phyloP scores from a whole-genome alignment of 2,888 invertebrate species.

The Drosophila paucipuncta region DNA sequence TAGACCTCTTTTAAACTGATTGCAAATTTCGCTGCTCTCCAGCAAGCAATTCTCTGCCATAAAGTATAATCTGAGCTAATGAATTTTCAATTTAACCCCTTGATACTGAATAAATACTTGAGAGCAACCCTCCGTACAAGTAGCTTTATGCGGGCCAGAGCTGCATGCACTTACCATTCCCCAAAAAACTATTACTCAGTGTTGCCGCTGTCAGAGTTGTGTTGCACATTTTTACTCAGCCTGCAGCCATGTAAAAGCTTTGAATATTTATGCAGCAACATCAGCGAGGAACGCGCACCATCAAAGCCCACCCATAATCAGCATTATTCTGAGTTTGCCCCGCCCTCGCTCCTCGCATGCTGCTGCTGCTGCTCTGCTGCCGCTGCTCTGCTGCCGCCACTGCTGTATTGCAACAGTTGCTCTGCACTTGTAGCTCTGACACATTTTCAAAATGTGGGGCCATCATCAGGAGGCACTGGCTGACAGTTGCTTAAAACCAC shows the following conservation, averaged over 20 bases:
- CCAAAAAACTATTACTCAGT: slow-evolving; percentile 11
- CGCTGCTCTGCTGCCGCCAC: slow-evolving; percentile 9
- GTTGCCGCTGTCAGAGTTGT: slow-evolving; percentile 30
- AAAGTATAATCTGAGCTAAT: slow-evolving; percentile 25
- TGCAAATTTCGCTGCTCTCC: not conserved
- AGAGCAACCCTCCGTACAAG: slow-evolving; percentile 50
- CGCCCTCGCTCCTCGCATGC: slow-evolving; percentile 19
- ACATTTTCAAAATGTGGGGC: slow-evolving; percentile 79
- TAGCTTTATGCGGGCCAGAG: slow-evolving; percentile 51
- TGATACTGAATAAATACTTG: slow-evolving; percentile 37
- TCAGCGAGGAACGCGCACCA: slow-evolving; percentile 29
- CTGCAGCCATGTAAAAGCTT: slow-evolving; percentile 79
- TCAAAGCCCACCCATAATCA: slow-evolving; percentile 55
- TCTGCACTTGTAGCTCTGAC: slow-evolving; percentile 80
- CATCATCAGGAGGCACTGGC: slow-evolving; percentile 70
- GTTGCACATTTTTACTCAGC: slow-evolving; percentile 80
- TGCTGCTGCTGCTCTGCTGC: not conserved
- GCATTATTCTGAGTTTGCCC: slow-evolving; percentile 43
- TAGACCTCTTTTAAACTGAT: not conserved
- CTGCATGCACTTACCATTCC: slow-evolving; percentile 48
- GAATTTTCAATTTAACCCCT: slow-evolving; percentile 30
- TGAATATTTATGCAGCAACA: slow-evolving; percentile 76
- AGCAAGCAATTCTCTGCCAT: not conserved
- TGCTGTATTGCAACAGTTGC: slow-evolving; percentile 73
- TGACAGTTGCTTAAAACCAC: slow-evolving; percentile 74